Conservation (phyloP, 2,113 vertebrate genomes). For the Urocolius indicus region DNA sequence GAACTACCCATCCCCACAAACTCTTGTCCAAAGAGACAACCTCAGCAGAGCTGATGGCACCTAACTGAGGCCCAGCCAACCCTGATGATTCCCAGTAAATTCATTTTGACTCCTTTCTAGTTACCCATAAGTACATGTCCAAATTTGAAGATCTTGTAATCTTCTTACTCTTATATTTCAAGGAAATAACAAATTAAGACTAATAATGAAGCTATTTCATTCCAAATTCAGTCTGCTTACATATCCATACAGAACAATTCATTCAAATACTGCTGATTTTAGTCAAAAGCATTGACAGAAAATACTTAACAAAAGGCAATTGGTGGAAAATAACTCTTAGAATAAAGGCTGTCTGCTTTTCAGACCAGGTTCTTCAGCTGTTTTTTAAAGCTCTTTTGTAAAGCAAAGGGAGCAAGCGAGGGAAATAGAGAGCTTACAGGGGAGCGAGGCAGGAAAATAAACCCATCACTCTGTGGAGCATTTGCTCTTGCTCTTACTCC, state of each 20-base stretch:
- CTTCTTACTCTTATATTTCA: background rate
- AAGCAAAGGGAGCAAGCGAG: background rate
- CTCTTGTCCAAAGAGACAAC: background rate
- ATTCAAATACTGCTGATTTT: background rate
- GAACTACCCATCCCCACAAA: background rate
- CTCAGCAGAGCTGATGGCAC: background rate
- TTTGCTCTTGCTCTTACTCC: background rate
- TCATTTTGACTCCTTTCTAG: background rate
- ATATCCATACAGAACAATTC: fast-evolving
- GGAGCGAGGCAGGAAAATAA: background rate
- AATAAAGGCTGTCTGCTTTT: background rate
- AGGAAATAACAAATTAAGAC: background rate
- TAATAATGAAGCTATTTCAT: background rate
- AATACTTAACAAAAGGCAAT: background rate
- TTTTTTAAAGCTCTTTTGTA: background rate
- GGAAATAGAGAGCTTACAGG: background rate
- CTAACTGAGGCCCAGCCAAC: background rate
- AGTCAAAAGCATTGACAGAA: background rate
- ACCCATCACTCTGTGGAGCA: background rate
- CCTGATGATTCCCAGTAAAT: background rate
- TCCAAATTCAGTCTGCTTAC: background rate
- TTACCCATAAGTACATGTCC: background rate
- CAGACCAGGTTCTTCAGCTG: background rate
- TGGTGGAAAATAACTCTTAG: background rate
- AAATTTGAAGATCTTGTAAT: background rate